Evolutionary conservation across 1,140 invertebrate genomes (phyloP), one percentile per base, ranked within the genome.

Genomic region (Diorhabda carinulata): DNA sequence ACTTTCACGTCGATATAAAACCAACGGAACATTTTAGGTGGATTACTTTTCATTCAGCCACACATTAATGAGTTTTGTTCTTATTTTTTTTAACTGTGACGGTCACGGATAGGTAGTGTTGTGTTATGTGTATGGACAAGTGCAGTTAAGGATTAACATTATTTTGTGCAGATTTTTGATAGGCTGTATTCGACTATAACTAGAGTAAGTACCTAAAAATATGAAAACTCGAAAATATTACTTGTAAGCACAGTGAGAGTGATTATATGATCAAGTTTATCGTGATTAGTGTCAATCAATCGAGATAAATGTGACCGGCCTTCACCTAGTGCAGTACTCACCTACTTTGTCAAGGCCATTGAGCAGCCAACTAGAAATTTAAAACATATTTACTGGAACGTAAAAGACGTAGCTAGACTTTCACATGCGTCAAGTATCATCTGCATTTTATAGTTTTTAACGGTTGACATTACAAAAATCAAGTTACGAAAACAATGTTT

Each of bases 1-100:
- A 79, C 78, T 79, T 79, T 79, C 78, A 78, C 78, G 74, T 74
- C 76, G 64, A 76, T 79, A 79, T 79, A 79, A 78, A 79, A 79
- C 73, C 77, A 78, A 78, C 75, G 72, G 75, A 75, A 78, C 72
- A 78, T 73, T 78, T 78, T 76, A 78, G 77, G 69, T 74, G 74
- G 76, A 78, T 79, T 79, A 79, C 76, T 78, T 77, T 76, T 76
- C 65, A 64, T 70, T 62, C 64, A 65, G 67, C 44, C 56, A 52
- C 70, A 66, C 66, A 68, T 66, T 65, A 68, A 67, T 70, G 75
- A 66, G 71, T 74, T 69, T 65, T 40, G 43, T 43, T 43, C 40
- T 25, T 62, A 61, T 69, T 70, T 66, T 65, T 70, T 68, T 69
- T 69, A 68, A 56, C 59, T 58, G 56, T 69, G 63, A 9, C 64